Base-by-base conservation (phyloP, 2,113 vertebrate species). In the Datnioides undecimradiatus region DNA sequence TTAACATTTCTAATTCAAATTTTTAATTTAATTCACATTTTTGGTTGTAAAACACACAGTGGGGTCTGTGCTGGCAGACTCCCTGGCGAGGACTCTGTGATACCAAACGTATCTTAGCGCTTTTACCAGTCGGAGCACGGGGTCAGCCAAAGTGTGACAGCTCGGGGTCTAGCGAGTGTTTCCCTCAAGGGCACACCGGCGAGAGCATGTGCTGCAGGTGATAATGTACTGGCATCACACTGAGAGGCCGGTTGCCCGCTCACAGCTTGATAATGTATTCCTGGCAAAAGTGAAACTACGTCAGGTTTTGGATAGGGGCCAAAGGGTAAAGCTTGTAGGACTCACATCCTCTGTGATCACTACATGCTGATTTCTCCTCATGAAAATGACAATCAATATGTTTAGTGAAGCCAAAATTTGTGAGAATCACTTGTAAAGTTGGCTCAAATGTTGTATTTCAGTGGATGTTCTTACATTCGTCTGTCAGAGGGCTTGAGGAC, bases 251-350 rank as follows among this genome's bases (percentile, higher is more conserved):
- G 72, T 80, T 74, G 83, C 57, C 83, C 83, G 48, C 57, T 77
- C 62, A 11, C 64, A 36, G 41, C 36, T 62, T 62, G 52, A 82
- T 80, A 80, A 78, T 58, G 17, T 45, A 69, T 81, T 82, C 31
- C 64, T 58, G 67, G 73, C 49, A 54, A 48, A 73, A 72, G 58
- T 46, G 67, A 70, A 88, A 73, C 82, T 33, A 31, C 51, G 46
- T 88, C 82, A 84, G 78, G 10, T 27, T 83, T 67, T 90, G 82
- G 82, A 77, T 65, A 41, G 34, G 12, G 34, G 67, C 85, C 89
- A 86, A 86, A 48, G 34, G 81, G 79, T 91, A 74, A 89, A 80
- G 65, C 71, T 36, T 36, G 21, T 40, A 79, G 60, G 76, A 77
- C 62, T 64, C 0, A 5, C 13, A n/a, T 34, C 0, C 31, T 25